Percentiles rank a stretch among this genome's conserved stretches.
These are phyloP conservation scores for Prosapia bicincta DNA, from an alignment of 2,888 invertebrate species.

Conservation along the genomic window DNA sequence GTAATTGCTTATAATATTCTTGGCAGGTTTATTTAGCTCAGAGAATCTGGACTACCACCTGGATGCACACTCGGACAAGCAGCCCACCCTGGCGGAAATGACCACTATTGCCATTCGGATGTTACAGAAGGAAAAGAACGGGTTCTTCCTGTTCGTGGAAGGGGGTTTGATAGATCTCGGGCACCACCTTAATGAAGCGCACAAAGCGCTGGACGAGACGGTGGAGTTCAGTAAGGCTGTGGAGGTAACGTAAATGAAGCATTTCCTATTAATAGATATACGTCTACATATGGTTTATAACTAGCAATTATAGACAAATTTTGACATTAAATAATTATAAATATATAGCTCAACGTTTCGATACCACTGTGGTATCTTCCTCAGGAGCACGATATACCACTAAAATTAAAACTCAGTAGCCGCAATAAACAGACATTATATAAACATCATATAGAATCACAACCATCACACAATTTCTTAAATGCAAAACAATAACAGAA, in stretches of 20 bases:
- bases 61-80: constrained; percentile 52
- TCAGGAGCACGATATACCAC: too few species aligned
- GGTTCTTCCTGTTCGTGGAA: constrained; percentile 71
- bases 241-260: constrained; percentile 44
- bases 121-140: constrained; percentile 58
- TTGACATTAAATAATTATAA: too few species aligned
- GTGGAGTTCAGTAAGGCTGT: constrained; percentile 71
- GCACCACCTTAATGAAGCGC: constrained; percentile 65
- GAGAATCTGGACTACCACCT: constrained; percentile 70
- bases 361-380: too few species aligned
- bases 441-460: too few species aligned
- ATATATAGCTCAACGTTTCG: too few species aligned
- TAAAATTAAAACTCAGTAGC: too few species aligned
- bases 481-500: too few species aligned
- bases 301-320: too few species aligned
- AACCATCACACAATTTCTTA: too few species aligned
- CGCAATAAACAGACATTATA: too few species aligned
- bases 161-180: constrained; percentile 74
- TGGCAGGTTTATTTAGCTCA: constrained; percentile 58
- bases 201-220: constrained; percentile 72
- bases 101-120: constrained; percentile 70
- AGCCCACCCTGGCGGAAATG: constrained; percentile 79
- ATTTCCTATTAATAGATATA: too few species aligned
- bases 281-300: too few species aligned
- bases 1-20: neutral